phyloP scores from a whole-genome alignment of 2,113 vertebrate species.

The Buteo buteo region DNA sequence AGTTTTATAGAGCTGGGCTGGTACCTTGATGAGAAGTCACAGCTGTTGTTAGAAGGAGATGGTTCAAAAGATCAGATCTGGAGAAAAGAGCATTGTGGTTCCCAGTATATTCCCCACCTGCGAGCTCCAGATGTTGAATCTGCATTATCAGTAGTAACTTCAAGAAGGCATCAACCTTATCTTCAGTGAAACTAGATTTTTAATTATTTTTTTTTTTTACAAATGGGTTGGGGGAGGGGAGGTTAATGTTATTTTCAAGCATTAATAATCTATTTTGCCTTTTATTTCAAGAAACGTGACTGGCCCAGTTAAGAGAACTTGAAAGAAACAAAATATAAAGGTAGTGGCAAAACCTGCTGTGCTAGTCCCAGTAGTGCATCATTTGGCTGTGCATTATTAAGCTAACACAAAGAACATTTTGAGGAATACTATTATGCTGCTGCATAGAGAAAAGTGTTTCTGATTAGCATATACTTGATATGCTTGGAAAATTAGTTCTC shows the following conservation, averaged over 20 bases:
- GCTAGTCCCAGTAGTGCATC: background rate
- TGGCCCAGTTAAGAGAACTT: background rate
- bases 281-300: background rate
- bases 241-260: background rate
- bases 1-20: background rate
- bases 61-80: background rate
- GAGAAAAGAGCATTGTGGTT: background rate
- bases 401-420: constrained; percentile 1
- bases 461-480: constrained; percentile 17
- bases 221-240: no score
- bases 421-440: background rate
- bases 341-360: background rate
- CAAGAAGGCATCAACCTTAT: background rate
- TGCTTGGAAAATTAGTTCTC: constrained; percentile 17
- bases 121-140: background rate
- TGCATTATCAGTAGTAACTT: background rate
- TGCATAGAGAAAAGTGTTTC: constrained; percentile 10
- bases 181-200: background rate
- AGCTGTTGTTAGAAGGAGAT: background rate
- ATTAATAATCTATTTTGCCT: background rate
- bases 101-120: background rate
- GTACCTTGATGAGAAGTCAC: background rate
- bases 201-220: background rate
- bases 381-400: background rate
- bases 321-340: background rate